Percentiles rank a stretch among this genome's conserved stretches.
These are phyloP conservation scores for Lycia hirtaria DNA, from an alignment of 2,888 invertebrate genomes.

Conservation along the genomic window DNA sequence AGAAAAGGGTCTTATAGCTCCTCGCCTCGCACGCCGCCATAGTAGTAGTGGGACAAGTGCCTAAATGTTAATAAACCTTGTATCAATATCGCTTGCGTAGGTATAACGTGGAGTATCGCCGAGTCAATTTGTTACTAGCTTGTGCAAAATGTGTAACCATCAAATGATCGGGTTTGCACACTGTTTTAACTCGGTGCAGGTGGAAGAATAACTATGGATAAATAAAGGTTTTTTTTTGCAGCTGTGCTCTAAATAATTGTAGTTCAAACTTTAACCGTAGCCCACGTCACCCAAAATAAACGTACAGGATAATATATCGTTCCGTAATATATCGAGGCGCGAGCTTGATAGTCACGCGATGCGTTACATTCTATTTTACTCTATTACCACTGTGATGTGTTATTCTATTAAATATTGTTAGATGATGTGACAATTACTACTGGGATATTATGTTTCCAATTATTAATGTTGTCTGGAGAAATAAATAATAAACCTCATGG, in stretches of 20 bases:
- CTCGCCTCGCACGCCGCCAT: neutral
- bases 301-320: slow-evolving; percentile 1
- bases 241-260: neutral
- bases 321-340: slow-evolving; percentile 17
- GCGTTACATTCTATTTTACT: too few relatives aligned
- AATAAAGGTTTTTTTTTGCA: neutral
- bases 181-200: slow-evolving; percentile 2
- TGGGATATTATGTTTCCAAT: too few relatives aligned
- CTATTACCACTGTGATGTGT: neutral
- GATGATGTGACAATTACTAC: too few relatives aligned
- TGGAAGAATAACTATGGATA: neutral
- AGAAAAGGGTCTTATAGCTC: neutral
- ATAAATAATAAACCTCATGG: neutral
- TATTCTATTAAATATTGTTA: neutral
- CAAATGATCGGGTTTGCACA: neutral
- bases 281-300: too few relatives aligned
- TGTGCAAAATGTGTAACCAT: slow-evolving; percentile 13
- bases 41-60: neutral
- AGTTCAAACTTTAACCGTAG: too few relatives aligned
- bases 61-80: neutral
- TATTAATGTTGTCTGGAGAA: neutral
- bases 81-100: slow-evolving; percentile 16
- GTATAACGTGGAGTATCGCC: neutral
- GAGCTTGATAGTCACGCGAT: slow-evolving; percentile 24
- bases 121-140: slow-evolving; percentile 13